These are phyloP conservation scores for Notiomystis cincta DNA, from an alignment of 2,113 vertebrate genomes.

Conservation along the genomic window DNA sequence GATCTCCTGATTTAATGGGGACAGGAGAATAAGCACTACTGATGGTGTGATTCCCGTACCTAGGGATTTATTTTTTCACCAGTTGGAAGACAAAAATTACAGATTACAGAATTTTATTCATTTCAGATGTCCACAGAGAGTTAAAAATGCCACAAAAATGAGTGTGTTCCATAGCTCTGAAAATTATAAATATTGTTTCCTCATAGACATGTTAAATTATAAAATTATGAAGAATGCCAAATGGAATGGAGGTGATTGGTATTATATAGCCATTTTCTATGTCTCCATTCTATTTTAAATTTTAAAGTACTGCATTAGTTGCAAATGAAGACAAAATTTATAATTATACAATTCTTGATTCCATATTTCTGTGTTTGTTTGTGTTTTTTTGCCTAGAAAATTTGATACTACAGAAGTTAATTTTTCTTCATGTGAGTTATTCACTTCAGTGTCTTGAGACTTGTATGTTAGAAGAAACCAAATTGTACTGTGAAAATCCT, in stretches of 20 bases:
- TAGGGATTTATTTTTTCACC: background rate
- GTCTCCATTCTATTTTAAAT: background rate
- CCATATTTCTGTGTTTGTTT: background rate
- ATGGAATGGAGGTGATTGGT: background rate
- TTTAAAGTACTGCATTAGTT: background rate
- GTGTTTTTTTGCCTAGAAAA: background rate
- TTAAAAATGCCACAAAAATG: background rate
- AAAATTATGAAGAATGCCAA: background rate
- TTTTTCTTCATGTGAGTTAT: background rate
- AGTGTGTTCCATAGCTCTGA: background rate
- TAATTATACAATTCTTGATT: background rate
- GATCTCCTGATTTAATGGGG: background rate
- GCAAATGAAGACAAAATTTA: background rate
- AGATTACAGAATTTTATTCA: background rate
- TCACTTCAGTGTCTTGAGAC: conserved; percentile 22
- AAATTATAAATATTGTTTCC: background rate
- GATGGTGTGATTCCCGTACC: background rate
- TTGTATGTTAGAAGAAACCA: conserved; percentile 59
- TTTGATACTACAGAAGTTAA: background rate
- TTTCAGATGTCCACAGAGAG: background rate
- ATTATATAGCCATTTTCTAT: background rate
- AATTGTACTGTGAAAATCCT: conserved; percentile 69
- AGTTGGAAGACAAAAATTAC: background rate
- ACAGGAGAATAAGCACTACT: background rate
- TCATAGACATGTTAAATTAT: background rate